phyloP scores from a whole-genome alignment of 2,113 vertebrate species.

The Falco punctatus region DNA sequence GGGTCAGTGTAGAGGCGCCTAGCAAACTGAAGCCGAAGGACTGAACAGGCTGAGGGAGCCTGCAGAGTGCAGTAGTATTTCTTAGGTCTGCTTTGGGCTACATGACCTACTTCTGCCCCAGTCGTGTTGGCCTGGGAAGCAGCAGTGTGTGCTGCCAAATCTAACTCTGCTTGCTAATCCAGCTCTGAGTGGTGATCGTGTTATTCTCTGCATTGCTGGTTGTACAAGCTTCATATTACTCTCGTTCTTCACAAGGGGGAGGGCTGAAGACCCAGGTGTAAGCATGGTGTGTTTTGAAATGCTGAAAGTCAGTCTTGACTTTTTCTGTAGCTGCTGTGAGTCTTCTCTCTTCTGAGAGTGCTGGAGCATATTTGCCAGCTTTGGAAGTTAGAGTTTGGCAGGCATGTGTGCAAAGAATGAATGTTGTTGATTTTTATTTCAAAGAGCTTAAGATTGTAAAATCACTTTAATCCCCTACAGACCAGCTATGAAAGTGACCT shows the following conservation, averaged over 20 bases:
- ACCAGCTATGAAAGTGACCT: neutral
- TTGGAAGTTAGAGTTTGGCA: neutral
- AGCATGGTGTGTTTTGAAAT: neutral
- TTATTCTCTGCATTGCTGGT: neutral
- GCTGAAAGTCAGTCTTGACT: neutral
- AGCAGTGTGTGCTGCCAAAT: neutral
- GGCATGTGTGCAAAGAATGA: neutral
- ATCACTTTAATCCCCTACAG: conserved; percentile 15
- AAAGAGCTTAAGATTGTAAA: conserved; percentile 18
- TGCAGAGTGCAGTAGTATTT: neutral
- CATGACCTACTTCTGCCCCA: conserved; percentile 7
- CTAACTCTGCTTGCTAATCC: neutral
- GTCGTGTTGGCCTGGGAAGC: neutral
- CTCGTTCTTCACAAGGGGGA: neutral
- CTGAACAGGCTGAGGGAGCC: neutral
- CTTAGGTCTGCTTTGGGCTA: neutral
- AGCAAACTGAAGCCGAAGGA: neutral
- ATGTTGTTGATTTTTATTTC: conserved; percentile 34
- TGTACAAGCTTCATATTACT: neutral
- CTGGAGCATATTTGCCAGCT: neutral
- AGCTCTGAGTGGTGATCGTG: neutral
- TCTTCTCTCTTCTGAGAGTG: neutral
- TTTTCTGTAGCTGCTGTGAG: neutral
- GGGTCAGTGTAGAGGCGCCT: neutral
- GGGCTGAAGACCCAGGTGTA: neutral